Evolutionary conservation across 2,888 invertebrate genomes (phyloP), one percentile per base, ranked within the genome.

Genomic region (Nemoura dubitans): DNA sequence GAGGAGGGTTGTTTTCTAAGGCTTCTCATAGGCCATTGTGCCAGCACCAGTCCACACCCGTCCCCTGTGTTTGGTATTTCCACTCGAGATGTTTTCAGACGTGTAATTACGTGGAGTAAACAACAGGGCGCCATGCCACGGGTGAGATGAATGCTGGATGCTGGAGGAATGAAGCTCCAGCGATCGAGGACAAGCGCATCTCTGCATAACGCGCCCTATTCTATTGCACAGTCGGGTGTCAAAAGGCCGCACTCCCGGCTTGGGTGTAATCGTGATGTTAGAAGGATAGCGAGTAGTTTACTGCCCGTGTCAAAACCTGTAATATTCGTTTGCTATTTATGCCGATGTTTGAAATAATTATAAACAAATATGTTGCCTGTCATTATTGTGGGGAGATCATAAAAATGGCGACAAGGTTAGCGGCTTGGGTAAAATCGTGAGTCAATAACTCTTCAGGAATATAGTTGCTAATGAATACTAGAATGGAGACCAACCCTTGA

Each of bases 101-200:
- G n/a, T 78, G 28, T 78, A 78, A 78, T 78, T 78, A 78, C 78
- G 0, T 26, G 59, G 78, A 14, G 78, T 78, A 78, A 78, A 78
- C 78, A 78, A 78, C 78, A 78, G 28, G 78, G 78, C 78, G 78
- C 78, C 78, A 78, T 27, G 78, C 78, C 10, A n/a, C 10, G 78
- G 10, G 59, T 7, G 59, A 59, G 59, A 59, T 59, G 59, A 59
- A 59, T 21, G 59, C 59, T 7, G 59, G 59, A 59, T n/a, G n/a
- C n/a, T n/a, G n/a, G n/a, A 59, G 14, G 36, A 59, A 59, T 21
- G 59, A 59, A 14, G 36, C 36, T 3, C 36, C 10, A 36, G 3
- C 3, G 36, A 3, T 6, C 36, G 10, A 36, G 36, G 36, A 36
- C 36, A 36, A 10, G 36, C 36, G 3, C 3, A 36, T 6, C 36